Base-by-base conservation (phyloP, 2,888 invertebrate species). In the Mayetiola destructor region DNA sequence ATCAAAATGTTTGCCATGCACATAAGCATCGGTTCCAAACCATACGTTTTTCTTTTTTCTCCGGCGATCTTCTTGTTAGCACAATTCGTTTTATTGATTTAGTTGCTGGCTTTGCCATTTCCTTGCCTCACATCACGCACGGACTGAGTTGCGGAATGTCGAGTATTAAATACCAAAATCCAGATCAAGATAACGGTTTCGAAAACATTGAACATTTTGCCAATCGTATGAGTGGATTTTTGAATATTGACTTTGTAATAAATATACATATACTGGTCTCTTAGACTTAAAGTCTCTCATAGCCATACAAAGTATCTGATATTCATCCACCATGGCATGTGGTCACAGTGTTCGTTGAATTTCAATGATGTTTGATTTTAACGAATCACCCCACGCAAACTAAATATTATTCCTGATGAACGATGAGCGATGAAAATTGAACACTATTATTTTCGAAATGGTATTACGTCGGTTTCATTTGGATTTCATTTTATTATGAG, bases 81-180 rank as follows among this genome's bases (percentile, higher is more conserved):
- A 23, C 23, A 48, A 48, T 48, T 48, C 48, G 27, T 48, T 27
- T 48, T 48, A 48, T 48, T 48, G 48, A 48, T 48, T 48, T 48
- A n/a, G 48, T 27, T 48, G n/a, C n/a, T n/a, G n/a, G n/a, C n/a
- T n/a, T n/a, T n/a, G n/a, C n/a, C n/a, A n/a, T 21, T 23, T 42
- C 42, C 23, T 23, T 42, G 21, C 23, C 23, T 12, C 10, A 14
- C 27, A 27, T n/a, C 48, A 48, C 48, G 48, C 48, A 48, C 48
- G 20, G n/a, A n/a, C n/a, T n/a, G n/a, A n/a, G n/a, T n/a, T n/a
- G 14, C 42, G 5, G 27, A 48, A 23, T 27, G 23, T n/a, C 23
- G 23, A 48, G 27, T 48, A 48, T 27, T 27, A 48, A 48, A 23
- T 8, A 40, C 40, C n/a, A 48, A 39, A 48, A 27, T 48, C 48